Evolutionary conservation across 1,140 invertebrate species (phyloP).

Genomic region (Bombus haemorrhoidalis): DNA sequence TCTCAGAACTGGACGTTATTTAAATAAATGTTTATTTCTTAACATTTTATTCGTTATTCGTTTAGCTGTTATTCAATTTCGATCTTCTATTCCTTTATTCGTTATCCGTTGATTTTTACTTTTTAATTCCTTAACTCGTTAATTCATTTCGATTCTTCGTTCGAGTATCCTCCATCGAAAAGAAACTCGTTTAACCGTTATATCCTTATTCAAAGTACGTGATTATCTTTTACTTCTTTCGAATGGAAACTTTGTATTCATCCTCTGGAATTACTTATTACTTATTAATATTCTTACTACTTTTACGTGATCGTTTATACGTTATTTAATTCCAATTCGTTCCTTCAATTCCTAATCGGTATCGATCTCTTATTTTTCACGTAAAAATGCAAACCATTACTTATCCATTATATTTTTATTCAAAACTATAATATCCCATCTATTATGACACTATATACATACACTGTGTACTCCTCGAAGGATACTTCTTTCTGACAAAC

Average conservation of each 20-base stretch:
- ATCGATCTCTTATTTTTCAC: background rate
- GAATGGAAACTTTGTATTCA: background rate
- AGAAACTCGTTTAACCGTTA: background rate
- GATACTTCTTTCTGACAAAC: background rate
- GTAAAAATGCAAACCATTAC: background rate
- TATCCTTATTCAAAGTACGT: background rate
- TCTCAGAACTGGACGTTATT: background rate
- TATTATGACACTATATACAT: background rate
- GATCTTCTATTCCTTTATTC: background rate
- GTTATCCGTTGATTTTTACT: background rate
- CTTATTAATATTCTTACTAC: background rate
- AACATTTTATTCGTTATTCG: background rate
- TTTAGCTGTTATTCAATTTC: background rate
- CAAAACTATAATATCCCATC: background rate
- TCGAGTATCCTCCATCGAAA: too few species aligned
- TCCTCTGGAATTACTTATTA: background rate
- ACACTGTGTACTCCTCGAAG: background rate
- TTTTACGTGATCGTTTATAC: background rate
- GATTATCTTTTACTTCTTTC: background rate
- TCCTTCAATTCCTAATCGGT: background rate
- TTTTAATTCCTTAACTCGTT: background rate
- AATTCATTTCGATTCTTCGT: background rate
- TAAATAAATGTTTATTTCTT: background rate
- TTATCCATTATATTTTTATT: background rate
- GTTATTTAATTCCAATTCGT: background rate